phyloP scores from a whole-genome alignment of 2,113 vertebrate genomes.

The Oryzias melastigma region DNA sequence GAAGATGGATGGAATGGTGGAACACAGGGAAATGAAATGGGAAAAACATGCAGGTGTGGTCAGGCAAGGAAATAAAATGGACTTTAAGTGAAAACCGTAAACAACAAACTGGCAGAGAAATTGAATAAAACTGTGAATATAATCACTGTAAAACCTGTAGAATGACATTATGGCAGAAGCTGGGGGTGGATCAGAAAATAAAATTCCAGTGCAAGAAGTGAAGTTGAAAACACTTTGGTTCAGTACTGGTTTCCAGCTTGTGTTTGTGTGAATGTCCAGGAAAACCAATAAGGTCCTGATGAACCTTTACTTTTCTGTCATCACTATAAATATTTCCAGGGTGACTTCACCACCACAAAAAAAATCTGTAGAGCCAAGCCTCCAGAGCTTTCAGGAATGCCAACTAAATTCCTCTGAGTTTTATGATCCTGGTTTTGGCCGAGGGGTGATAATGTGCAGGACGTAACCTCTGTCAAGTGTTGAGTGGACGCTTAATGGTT shows the following conservation, averaged over 20 bases:
- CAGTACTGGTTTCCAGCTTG: not conserved
- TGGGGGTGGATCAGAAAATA: no score
- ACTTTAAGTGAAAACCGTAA: no score
- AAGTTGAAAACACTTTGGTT: no score
- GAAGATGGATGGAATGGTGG: no score
- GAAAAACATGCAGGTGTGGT: no score
- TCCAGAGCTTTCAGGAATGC: conserved; percentile 62
- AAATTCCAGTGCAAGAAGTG: no score
- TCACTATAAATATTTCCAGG: conserved; percentile 44
- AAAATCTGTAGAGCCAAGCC: conserved; percentile 40
- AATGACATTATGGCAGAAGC: no score
- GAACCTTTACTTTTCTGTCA: conserved; percentile 39
- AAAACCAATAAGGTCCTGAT: conserved; percentile 6
- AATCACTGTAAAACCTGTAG: no score
- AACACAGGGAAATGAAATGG: no score
- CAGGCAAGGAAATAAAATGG: no score
- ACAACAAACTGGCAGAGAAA: no score
- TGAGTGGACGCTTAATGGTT: conserved; percentile 67
- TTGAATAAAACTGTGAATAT: no score
- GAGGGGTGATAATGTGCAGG: conserved; percentile 57
- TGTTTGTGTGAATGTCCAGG: conserved; percentile 13
- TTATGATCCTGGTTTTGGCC: conserved; percentile 65
- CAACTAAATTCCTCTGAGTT: conserved; percentile 61
- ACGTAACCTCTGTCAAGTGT: conserved; percentile 67
- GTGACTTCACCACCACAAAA: conserved; percentile 38